phyloP scores from a whole-genome alignment of 2,888 invertebrate genomes.

The Mythimna ferrago region DNA sequence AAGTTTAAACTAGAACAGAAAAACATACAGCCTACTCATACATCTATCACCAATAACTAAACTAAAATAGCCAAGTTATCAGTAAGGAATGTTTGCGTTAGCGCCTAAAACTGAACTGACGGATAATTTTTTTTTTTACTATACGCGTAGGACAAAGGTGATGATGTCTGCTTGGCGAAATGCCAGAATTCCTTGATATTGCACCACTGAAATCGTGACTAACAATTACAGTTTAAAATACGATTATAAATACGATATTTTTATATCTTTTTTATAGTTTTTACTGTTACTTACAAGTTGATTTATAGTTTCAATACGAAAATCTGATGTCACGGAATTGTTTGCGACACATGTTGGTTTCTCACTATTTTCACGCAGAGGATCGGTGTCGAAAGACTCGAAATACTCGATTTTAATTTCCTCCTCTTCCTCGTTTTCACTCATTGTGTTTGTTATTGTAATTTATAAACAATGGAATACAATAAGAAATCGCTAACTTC shows the following conservation, averaged over 20 bases:
- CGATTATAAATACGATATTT: conserved; percentile 40
- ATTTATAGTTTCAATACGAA: conserved; percentile 39
- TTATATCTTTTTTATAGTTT: conserved; percentile 46
- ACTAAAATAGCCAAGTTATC: neutral
- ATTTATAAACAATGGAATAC: conserved; percentile 1
- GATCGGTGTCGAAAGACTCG: conserved; percentile 69
- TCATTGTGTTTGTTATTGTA: conserved; percentile 32
- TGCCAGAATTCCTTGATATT: conserved; percentile 52
- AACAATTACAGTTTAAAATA: conserved; percentile 54
- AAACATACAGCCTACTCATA: neutral
- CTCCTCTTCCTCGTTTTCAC: conserved; percentile 59
- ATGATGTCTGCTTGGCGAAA: conserved; percentile 40
- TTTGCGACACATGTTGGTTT: neutral
- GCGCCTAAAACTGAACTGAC: conserved; percentile 4
- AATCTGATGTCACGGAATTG: conserved; percentile 3
- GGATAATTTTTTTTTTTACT: conserved; percentile 18
- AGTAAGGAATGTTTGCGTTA: conserved; percentile 9
- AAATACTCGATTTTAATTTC: conserved; percentile 78
- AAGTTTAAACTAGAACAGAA: neutral
- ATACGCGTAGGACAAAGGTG: conserved; percentile 28
- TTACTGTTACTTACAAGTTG: conserved; percentile 47
- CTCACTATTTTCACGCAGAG: conserved; percentile 54
- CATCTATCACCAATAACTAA: neutral
- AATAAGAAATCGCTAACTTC: conserved; percentile 23
- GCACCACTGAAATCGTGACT: conserved; percentile 38